Conservation (phyloP, 2,113 vertebrate genomes). For the Melanocharis versteri region DNA sequence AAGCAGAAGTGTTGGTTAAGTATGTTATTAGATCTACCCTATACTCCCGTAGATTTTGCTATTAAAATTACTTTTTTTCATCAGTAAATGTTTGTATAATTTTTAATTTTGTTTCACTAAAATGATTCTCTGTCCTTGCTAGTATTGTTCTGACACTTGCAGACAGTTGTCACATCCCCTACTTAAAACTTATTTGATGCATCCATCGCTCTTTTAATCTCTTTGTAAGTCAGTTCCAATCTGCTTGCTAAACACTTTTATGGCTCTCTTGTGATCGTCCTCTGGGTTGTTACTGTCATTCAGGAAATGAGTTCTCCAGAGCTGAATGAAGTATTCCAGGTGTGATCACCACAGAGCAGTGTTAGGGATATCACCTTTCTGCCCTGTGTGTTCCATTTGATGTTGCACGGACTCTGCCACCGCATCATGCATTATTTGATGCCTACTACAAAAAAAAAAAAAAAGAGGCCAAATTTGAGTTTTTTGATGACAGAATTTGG, state of each 20-base stretch:
- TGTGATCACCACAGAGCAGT: not conserved
- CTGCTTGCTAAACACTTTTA: not conserved
- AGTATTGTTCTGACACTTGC: not conserved
- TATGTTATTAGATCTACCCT: not conserved
- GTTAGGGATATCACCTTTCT: not conserved
- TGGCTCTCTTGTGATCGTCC: not conserved
- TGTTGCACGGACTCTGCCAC: not conserved
- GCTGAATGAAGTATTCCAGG: not conserved
- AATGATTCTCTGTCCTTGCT: not conserved
- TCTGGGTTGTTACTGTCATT: not conserved
- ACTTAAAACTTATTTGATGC: not conserved
- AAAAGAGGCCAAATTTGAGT: not conserved
- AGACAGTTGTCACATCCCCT: not conserved
- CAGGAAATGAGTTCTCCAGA: conserved; percentile 31
- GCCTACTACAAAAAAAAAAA: not conserved
- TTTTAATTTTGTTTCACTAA: not conserved
- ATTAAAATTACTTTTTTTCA: not conserved
- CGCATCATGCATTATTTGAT: not conserved
- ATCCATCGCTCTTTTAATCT: not conserved
- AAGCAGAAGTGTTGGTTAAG: not conserved
- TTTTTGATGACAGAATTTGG: not conserved
- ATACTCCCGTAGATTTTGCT: not conserved
- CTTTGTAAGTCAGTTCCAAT: not conserved
- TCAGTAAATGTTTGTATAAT: not conserved
- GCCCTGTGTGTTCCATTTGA: not conserved